Evolutionary conservation across 2,888 invertebrate species (phyloP).

Genomic region (Acanthosepion esculentum): DNA sequence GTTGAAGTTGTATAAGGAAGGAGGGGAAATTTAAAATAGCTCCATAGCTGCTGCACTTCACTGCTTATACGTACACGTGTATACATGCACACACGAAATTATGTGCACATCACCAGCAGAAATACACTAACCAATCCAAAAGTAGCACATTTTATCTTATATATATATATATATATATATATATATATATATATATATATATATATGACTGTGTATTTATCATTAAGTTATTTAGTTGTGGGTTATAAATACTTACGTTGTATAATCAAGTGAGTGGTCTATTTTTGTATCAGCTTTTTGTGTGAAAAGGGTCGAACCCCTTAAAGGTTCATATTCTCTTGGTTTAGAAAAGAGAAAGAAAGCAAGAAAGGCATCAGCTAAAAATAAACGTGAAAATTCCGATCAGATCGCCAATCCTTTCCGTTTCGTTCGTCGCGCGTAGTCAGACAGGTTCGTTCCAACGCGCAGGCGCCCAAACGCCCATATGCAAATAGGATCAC

Average conservation of each 20-base stretch:
- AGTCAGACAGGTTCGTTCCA: background rate
- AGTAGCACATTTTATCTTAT: too few species aligned
- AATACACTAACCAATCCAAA: too few species aligned
- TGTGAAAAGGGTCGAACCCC: background rate
- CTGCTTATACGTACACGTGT: too few species aligned
- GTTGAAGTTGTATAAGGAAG: too few species aligned
- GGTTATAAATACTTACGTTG: background rate
- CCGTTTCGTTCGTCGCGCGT: background rate
- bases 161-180: too few species aligned
- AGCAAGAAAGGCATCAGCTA: background rate
- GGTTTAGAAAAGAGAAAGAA: background rate
- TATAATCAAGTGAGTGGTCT: background rate
- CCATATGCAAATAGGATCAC: constrained; percentile 33
- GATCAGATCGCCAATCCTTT: background rate
- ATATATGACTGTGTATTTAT: background rate
- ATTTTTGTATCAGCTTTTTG: background rate
- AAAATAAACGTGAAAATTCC: background rate
- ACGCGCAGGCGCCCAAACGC: background rate
- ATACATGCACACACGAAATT: too few species aligned
- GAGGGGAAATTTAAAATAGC: too few species aligned
- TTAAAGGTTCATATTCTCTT: background rate
- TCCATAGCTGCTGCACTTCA: too few species aligned
- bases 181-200: too few species aligned
- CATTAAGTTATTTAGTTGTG: background rate
- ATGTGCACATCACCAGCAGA: too few species aligned